Evolutionary conservation across 35 echinoderm and acorn worm genomes (phyloP).

Genomic region (Eucidaris tribuloides): DNA sequence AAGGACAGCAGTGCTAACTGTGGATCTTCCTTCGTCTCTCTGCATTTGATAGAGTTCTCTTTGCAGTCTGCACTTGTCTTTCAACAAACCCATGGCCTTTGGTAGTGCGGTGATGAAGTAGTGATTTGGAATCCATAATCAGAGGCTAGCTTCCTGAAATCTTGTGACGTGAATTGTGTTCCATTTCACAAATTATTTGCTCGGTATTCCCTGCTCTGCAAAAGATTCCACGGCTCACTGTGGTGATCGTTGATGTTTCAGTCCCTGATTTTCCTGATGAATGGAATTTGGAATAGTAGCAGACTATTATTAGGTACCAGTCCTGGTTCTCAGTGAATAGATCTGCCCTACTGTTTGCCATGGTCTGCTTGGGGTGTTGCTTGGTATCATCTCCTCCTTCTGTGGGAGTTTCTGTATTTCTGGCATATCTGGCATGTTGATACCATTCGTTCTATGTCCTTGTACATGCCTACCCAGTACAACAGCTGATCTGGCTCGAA

Average conservation of each 20-base stretch:
- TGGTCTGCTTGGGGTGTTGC: background rate
- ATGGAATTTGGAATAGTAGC: constrained; percentile 41
- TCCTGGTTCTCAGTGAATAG: background rate
- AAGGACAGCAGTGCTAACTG: constrained; percentile 25
- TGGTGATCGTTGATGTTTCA: background rate
- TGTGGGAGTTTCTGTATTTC: background rate
- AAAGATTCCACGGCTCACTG: background rate
- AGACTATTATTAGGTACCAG: constrained; percentile 24
- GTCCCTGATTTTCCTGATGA: background rate
- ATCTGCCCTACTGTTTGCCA: constrained; percentile 50
- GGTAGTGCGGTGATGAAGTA: constrained; percentile 41
- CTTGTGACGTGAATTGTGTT: constrained; percentile 20
- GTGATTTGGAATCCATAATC: constrained; percentile 20
- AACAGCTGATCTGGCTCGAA: constrained; percentile 35
- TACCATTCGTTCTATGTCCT: constrained; percentile 60
- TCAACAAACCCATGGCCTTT: constrained; percentile 49
- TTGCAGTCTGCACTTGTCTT: constrained; percentile 34
- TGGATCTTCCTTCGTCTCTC: constrained; percentile 25
- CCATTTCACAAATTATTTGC: background rate
- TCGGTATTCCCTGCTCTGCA: constrained; percentile 22
- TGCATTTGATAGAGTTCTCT: constrained; percentile 39
- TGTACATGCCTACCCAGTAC: constrained; percentile 58
- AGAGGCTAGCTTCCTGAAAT: constrained; percentile 20
- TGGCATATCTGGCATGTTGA: constrained; percentile 32
- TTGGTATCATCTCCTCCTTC: background rate